Conservation (phyloP, 2,113 vertebrate genomes). For the Cairina moschata region DNA sequence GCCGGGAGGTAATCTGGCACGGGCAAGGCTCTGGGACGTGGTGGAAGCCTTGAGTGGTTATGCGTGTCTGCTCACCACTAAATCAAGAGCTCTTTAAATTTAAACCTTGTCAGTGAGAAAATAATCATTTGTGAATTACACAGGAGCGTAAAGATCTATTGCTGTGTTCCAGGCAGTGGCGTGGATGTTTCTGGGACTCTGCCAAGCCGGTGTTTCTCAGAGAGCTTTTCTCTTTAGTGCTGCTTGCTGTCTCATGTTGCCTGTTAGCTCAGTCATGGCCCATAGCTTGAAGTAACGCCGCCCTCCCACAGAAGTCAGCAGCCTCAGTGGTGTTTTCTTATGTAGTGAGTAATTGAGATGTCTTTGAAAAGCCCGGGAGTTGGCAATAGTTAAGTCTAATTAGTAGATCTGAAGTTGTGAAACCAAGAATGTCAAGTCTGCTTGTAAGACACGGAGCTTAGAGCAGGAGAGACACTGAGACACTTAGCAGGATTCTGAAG, state of each 20-base stretch:
- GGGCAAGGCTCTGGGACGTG: not conserved
- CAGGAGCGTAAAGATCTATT: not conserved
- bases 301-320: not conserved
- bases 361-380: not conserved
- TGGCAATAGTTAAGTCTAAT: not conserved
- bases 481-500: too few species aligned
- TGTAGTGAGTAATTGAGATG: not conserved
- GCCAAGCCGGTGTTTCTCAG: not conserved
- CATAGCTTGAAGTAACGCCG: not conserved
- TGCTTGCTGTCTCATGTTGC: not conserved
- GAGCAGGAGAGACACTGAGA: not conserved
- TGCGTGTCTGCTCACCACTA: not conserved
- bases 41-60: not conserved
- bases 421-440: not conserved
- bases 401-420: not conserved
- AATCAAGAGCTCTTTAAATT: not conserved
- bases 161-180: not conserved
- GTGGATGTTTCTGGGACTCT: not conserved
- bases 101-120: not conserved
- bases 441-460: not conserved
- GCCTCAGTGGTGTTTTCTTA: not conserved
- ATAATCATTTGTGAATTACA: not conserved
- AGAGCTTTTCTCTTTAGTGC: not conserved
- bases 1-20: not conserved
- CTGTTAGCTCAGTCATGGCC: not conserved